Evolutionary conservation across 2,888 invertebrate genomes (phyloP), one percentile per base, ranked within the genome.

Genomic region (Lamproptera curius): DNA sequence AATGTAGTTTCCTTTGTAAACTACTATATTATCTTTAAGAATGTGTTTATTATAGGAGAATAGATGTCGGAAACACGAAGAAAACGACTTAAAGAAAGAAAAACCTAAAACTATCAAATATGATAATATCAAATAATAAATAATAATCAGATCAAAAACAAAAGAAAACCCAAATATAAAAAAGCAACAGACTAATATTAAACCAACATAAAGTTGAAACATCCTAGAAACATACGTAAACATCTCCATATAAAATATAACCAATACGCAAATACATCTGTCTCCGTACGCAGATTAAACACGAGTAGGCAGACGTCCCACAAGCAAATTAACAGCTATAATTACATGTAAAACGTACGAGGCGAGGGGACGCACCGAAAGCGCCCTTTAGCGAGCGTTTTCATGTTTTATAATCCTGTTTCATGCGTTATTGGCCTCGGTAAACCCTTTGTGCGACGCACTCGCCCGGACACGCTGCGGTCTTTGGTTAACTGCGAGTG

Each of bases 391-490:
- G 65, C 64, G 70, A 67, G 61, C 78, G 76, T 83, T 81, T 85
- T 79, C 83, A 81, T 82, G 82, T 85, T 82, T 78, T 75, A 76
- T 79, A 86, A 85, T 85, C 85, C 75, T 76, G 83, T 86, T 85
- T 78, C 82, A 86, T 85, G 85, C 85, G 78, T 86, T 85, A 86
- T 86, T 86, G 84, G 79, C 67, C 59, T 53, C 63, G 57, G 57
- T 61, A 62, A 66, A 67, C 78, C 78, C 79, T 80, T 77, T 77
- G 75, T 72, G 63, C 40, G 49, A 57, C 41, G 51, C 65, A 65
- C 54, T 63, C 76, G 72, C 60, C 51, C 48, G 60, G 58, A 54
- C 51, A 64, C 56, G 51, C 66, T 73, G 76, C 74, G 65, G 49
- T 46, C 49, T 46, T 37, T 34, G 34, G 31, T 45, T 45, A 46